A percentile compares a stretch with the other conserved stretches of the same genome.
Evolutionary conservation across 2,797 vertebrate species (phyloP).

Genomic region (Streptopelia turtur): DNA sequence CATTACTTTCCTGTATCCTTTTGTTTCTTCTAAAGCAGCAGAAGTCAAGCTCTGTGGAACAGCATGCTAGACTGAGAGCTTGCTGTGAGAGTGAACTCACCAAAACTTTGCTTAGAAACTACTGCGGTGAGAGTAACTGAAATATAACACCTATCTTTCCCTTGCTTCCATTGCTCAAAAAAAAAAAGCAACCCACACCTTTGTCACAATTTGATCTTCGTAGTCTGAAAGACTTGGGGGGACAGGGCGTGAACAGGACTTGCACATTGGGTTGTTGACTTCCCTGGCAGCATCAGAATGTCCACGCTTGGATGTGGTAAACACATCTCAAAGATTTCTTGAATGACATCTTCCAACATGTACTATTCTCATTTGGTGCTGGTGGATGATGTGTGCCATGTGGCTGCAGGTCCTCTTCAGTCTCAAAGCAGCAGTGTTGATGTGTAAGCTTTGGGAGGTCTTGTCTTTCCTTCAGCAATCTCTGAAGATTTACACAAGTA

Average conservation of each 20-base stretch:
- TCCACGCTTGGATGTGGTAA: background rate
- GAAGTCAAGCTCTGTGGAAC: background rate
- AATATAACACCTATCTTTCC: background rate
- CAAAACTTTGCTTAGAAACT: background rate
- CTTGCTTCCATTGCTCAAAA: background rate
- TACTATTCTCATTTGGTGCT: background rate
- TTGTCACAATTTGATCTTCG: background rate
- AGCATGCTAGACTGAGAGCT: background rate
- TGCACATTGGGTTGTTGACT: background rate
- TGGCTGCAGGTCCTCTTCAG: background rate
- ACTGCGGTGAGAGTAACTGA: background rate
- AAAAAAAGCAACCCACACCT: background rate
- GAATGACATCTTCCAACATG: accelerated
- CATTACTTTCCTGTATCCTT: background rate
- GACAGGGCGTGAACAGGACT: background rate
- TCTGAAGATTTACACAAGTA: background rate
- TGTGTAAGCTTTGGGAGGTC: background rate
- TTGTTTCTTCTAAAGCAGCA: background rate
- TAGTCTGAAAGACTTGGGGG: background rate
- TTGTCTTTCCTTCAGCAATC: background rate
- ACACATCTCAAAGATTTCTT: background rate
- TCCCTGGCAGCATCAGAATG: background rate
- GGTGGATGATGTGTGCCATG: background rate
- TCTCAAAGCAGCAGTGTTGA: background rate
- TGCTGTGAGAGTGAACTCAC: background rate